Evolutionary conservation across 2,797 vertebrate genomes (phyloP), one percentile per base, ranked within the genome.

Genomic region (Ceyx erithaca): DNA sequence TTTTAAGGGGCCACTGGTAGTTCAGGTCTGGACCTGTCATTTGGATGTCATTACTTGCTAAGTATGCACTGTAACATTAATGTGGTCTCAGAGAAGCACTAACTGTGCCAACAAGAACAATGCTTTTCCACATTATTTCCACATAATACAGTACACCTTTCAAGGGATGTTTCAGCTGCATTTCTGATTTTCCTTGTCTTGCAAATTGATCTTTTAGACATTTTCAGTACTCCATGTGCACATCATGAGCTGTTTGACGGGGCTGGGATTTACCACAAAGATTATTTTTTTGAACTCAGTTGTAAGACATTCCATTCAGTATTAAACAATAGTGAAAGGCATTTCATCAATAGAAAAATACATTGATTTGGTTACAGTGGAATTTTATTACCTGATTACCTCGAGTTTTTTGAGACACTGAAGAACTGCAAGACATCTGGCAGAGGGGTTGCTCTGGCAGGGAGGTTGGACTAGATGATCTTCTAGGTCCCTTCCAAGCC

Each of bases 51-150:
- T 4, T 7, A 16, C n/a, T 57, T 69, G 23, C 41, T 71, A 26
- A 75, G 69, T 49, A 33, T 11, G 19, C 33, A 10, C 30, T 57
- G 19, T 5, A 23, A 25, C 18, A n/a, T 61, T 69, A 57, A 25
- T 4, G 13, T 51, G 55, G 31, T 82, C 66, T 69, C n/a, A 48
- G 46, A 72, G 59, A 45, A 75, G 58, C 37, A 18, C 19, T 55
- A 64, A 62, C 31, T 6, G 3, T 28, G 26, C 37, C 52, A 55
- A 14, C 33, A 25, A 6, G 0, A 0, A 35, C 3, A 6, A 2
- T 22, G 11, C 4, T 64, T 51, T n/a, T 6, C 28, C 66, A n/a
- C 10, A 9, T 37, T 3, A 37, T 64, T 84, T 55, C 52, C 40
- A 63, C 6, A 5, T 22, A 62, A 79, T 15, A 21, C 35, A 79